A percentile compares a stretch with the other conserved stretches of the same genome.
Evolutionary conservation across 1,140 invertebrate genomes (phyloP).

Genomic region (Nymphalis io): DNA sequence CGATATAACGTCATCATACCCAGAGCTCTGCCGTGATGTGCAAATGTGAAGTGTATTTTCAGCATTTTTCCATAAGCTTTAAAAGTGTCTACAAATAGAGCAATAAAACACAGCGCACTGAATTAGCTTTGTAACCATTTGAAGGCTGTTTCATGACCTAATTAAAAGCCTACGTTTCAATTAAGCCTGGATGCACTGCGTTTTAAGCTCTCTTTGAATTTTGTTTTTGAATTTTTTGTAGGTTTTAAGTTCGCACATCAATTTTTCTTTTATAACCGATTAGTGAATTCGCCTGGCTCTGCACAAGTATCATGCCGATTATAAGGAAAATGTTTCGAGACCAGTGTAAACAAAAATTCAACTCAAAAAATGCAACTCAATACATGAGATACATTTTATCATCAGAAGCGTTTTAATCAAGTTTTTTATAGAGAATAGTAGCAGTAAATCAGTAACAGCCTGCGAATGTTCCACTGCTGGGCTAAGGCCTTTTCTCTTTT

Average conservation of each 20-base stretch:
- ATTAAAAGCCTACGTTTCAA: slow-evolving; percentile 13
- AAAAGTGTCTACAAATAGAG: background rate
- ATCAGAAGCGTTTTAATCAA: no score
- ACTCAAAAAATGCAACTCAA: no score
- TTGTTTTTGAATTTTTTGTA: slow-evolving; percentile 1
- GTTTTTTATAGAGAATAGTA: no score
- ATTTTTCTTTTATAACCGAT: background rate
- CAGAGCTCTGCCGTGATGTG: no score
- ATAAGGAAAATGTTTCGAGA: no score
- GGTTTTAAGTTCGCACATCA: background rate
- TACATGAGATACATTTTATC: no score
- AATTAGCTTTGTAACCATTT: slow-evolving; percentile 23
- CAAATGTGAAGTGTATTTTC: background rate
- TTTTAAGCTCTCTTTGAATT: background rate
- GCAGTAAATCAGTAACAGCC: no score
- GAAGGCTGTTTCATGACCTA: slow-evolving; percentile 8
- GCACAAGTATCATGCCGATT: no score
- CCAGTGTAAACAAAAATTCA: no score
- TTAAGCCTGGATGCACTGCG: slow-evolving; percentile 9
- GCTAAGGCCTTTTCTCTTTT: no score
- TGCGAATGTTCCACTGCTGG: no score
- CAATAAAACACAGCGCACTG: background rate
- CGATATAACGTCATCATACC: no score
- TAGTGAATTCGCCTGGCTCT: background rate
- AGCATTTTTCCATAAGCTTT: background rate